Conservation (phyloP, 2,888 invertebrate species). For the Atherix ibis region DNA sequence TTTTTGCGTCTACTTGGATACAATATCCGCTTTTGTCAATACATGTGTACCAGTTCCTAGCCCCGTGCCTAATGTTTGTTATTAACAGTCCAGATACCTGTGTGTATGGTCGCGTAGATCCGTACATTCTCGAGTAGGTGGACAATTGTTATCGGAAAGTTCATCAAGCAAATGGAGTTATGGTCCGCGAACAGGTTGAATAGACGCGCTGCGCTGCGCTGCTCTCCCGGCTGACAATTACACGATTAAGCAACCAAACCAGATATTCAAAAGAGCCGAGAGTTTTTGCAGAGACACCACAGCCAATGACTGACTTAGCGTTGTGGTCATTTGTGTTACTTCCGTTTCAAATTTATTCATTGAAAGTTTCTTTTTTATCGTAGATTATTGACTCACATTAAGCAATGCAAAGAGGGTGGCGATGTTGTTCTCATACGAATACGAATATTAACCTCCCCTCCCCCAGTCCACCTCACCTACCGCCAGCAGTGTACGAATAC, state of each 20-base stretch:
- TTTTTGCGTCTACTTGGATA: no score
- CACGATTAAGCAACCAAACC: not conserved
- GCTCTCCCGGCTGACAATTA: not conserved
- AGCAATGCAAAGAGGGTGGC: not conserved
- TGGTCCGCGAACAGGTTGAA: conserved; percentile 6
- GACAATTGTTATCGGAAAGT: conserved; percentile 2
- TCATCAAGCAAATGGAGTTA: conserved; percentile 1
- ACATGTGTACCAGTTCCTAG: no score
- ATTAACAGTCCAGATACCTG: no score
- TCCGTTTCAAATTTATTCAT: conserved; percentile 12
- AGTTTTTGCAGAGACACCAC: not conserved
- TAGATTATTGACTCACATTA: conserved; percentile 6
- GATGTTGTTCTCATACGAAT: not conserved
- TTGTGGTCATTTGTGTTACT: conserved; percentile 8
- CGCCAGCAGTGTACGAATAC: no score
- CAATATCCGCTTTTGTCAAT: no score
- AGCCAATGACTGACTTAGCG: conserved; percentile 8
- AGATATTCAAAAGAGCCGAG: not conserved
- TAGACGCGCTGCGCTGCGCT: conserved; percentile 1
- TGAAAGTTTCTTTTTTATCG: conserved; percentile 11
- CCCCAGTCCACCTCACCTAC: no score
- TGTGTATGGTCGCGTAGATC: no score
- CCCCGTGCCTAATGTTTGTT: no score
- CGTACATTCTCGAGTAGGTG: not conserved
- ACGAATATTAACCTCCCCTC: no score